Evolutionary conservation across 2,797 vertebrate genomes (phyloP), one percentile per base, ranked within the genome.

Genomic region (Chiloscyllium punctatum): DNA sequence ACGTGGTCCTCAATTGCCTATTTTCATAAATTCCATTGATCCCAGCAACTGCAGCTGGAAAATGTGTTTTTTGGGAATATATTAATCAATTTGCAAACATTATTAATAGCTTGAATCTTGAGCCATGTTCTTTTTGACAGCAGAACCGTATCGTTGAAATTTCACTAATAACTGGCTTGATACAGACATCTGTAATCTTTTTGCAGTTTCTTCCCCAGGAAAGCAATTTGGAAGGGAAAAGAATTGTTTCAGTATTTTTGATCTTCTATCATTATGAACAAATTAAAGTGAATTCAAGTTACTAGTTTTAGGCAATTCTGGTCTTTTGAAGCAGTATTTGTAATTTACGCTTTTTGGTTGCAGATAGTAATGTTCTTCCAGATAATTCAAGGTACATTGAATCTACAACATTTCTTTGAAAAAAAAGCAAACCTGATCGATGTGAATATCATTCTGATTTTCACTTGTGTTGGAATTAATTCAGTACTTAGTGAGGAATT

Each of bases 251-350:
- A 77, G 15, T 2, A 74, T 51, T 95, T 95, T 95, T 95, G 71
- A 53, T 74, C 48, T 69, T 53, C 21, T 57, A 23, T 91, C 57
- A 51, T 53, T 72, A 27, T 72, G 69, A 74, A 2, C 48, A 95
- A 27, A 94, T 91, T 91, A 30, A 91, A 66, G 30, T 91, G 53
- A 62, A 66, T 91, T 91, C 88, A 91, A n/a, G 62, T 62, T n/a
- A 57, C 30, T n/a, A n/a, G 13, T 66, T 33, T 16, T n/a, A 66
- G 25, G 18, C 33, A 27, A n/a, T 2, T 37, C 6, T 66, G 16
- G 33, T 66, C 62, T 62, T 91, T 66, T 16, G 57, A 30, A n/a
- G 33, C 13, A 33, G 62, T 91, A 66, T 66, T 66, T 91, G 33
- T 91, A 91, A 91, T 66, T 62, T 66, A 91, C 6, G 16, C 33